Evolutionary conservation across 2,797 vertebrate genomes (phyloP).

Genomic region (Fundulus diaphanus): DNA sequence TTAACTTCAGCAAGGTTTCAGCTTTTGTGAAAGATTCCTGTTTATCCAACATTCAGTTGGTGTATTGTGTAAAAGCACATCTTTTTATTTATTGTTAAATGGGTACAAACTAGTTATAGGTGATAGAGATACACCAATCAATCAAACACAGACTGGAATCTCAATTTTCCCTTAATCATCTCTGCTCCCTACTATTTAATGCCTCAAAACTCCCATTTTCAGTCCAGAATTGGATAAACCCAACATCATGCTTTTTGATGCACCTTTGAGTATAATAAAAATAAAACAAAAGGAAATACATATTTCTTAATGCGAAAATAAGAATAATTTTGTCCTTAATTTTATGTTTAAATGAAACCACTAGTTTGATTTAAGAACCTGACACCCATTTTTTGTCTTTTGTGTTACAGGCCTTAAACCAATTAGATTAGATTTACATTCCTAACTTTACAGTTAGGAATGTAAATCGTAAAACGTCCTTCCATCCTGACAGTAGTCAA

Average conservation of each 20-base stretch:
- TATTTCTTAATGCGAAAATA: too few relatives aligned
- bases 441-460: too few relatives aligned
- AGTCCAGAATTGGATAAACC: background rate
- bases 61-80: conserved; percentile 1
- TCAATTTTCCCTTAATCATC: too few relatives aligned
- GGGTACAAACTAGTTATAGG: background rate
- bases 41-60: conserved; percentile 6
- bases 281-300: background rate
- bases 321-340: background rate
- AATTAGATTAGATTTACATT: too few relatives aligned
- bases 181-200: background rate
- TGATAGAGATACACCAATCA: background rate
- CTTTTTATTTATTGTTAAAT: background rate
- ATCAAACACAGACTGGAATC: background rate
- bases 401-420: too few relatives aligned
- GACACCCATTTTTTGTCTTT: too few relatives aligned
- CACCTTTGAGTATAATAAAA: background rate
- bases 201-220: too few relatives aligned
- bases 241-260: background rate
- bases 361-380: background rate
- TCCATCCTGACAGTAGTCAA: too few relatives aligned
- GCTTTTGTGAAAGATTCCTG: conserved; percentile 12
- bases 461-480: too few relatives aligned
- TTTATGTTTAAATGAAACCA: background rate
- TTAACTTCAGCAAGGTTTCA: conserved; percentile 8